A percentile compares a stretch with the other conserved stretches of the same genome.
Evolutionary conservation across 2,113 vertebrate species (phyloP).

Genomic region (Meles meles): DNA sequence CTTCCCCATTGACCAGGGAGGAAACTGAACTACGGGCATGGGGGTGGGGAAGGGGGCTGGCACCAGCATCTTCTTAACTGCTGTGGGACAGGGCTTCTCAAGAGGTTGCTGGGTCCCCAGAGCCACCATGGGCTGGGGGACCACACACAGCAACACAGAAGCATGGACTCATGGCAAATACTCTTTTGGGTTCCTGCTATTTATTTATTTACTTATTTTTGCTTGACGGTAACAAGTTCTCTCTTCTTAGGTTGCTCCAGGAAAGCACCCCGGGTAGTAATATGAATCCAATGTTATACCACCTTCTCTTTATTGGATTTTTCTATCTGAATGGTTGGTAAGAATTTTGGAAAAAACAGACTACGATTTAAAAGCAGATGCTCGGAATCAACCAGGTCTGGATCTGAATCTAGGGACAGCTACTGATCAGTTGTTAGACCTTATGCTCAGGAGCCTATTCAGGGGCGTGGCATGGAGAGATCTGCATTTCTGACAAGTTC

Average conservation of each 20-base stretch:
- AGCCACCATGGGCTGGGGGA: not conserved
- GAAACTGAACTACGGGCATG: not conserved
- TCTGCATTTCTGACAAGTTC: not conserved
- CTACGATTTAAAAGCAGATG: not conserved
- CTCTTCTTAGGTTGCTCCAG: not conserved
- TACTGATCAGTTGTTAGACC: not conserved
- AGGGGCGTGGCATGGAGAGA: not conserved
- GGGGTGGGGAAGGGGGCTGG: not conserved
- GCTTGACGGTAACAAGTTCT: not conserved
- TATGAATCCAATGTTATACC: not conserved
- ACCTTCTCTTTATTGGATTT: not conserved
- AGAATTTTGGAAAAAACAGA: not conserved
- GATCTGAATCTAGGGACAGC: not conserved
- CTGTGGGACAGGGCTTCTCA: not conserved
- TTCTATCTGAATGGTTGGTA: not conserved
- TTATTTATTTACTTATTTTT: not conserved
- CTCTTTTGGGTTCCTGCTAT: not conserved
- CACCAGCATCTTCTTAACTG: not conserved
- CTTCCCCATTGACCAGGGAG: not conserved
- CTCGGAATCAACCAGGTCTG: not conserved
- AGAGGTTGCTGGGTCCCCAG: not conserved
- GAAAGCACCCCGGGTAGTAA: not conserved
- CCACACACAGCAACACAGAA: not conserved
- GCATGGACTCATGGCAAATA: accelerated
- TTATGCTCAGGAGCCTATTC: not conserved